Percentiles rank a stretch among this genome's conserved stretches.
Conservation (phyloP, 2,113 vertebrate genomes). For the Ceratotherium simum region DNA sequence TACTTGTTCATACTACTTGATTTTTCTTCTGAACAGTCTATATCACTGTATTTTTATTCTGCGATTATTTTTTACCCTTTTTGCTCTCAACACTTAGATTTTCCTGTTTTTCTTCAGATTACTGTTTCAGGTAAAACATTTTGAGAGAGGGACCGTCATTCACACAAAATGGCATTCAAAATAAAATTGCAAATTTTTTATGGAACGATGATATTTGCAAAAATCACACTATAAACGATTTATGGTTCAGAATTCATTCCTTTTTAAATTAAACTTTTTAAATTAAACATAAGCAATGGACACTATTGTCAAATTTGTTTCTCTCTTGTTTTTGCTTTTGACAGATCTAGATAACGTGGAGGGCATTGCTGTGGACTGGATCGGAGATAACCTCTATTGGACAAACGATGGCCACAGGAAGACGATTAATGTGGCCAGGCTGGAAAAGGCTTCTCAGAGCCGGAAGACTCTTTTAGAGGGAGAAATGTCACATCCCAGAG, state of each 20-base stretch:
- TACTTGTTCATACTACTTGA: background rate
- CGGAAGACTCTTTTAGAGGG: constrained; percentile 96
- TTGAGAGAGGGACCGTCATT: background rate
- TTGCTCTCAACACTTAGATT: background rate
- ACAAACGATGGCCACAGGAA: constrained; percentile 98
- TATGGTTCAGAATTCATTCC: background rate
- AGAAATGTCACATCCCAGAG: constrained; percentile 98
- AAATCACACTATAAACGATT: background rate
- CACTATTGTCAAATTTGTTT: background rate
- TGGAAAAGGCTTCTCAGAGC: constrained; percentile 96
- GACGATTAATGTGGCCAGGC: constrained; percentile 95
- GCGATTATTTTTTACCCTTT: background rate
- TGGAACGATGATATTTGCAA: background rate
- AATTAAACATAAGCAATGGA: background rate
- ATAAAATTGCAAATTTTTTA: background rate
- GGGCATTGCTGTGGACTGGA: constrained; percentile 99
- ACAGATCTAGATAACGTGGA: constrained; percentile 98
- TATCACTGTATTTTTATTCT: background rate
- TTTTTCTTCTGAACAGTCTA: background rate
- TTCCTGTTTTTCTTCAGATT: background rate
- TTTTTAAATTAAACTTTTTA: constrained; percentile 13
- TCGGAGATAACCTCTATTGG: constrained; percentile 98
- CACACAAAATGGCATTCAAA: background rate
- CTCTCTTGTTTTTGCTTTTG: background rate
- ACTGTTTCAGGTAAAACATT: background rate